A percentile compares a stretch with the other conserved stretches of the same genome.
phyloP scores from a whole-genome alignment of 1,140 invertebrate species.

The Drosophila repletoides region DNA sequence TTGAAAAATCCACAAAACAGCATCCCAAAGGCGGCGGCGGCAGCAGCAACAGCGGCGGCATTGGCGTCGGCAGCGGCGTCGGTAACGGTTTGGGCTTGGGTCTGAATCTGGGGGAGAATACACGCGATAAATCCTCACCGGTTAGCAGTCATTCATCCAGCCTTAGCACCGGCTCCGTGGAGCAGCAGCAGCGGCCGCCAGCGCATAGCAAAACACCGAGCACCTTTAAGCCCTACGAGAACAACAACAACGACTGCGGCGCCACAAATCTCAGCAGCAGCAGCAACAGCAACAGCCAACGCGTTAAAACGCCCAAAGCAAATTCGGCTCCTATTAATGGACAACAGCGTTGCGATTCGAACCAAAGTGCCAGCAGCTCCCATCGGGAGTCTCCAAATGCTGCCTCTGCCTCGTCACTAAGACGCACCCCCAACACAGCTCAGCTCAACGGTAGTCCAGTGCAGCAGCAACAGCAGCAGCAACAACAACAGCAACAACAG shows the following conservation, averaged over 20 bases:
- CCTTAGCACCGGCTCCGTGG: conserved; percentile 81
- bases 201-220: conserved; percentile 57
- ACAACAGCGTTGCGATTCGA: conserved; percentile 78
- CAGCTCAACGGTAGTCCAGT: conserved; percentile 72
- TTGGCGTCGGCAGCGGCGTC: conserved; percentile 2
- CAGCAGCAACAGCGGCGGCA: too few relatives aligned
- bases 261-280: conserved; percentile 79
- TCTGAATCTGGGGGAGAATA: conserved; percentile 63
- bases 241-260: conserved; percentile 69
- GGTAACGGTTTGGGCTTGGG: conserved; percentile 30
- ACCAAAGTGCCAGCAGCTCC: conserved; percentile 81
- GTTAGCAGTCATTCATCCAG: conserved; percentile 79
- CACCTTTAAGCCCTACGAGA: conserved; percentile 88
- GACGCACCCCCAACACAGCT: conserved; percentile 57
- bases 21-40: conserved; percentile 50
- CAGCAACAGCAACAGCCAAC: conserved; percentile 52
- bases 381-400: conserved; percentile 70
- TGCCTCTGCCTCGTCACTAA: conserved; percentile 7
- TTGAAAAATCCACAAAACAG: conserved; percentile 86
- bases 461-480: too few relatives aligned
- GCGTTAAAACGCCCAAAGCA: conserved; percentile 68
- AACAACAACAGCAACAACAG: too few relatives aligned
- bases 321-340: conserved; percentile 44
- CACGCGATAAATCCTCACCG: conserved; percentile 85
- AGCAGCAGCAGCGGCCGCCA: conserved; percentile 68